phyloP scores from a whole-genome alignment of 2,888 invertebrate genomes.

The Apocheima hispidaria region DNA sequence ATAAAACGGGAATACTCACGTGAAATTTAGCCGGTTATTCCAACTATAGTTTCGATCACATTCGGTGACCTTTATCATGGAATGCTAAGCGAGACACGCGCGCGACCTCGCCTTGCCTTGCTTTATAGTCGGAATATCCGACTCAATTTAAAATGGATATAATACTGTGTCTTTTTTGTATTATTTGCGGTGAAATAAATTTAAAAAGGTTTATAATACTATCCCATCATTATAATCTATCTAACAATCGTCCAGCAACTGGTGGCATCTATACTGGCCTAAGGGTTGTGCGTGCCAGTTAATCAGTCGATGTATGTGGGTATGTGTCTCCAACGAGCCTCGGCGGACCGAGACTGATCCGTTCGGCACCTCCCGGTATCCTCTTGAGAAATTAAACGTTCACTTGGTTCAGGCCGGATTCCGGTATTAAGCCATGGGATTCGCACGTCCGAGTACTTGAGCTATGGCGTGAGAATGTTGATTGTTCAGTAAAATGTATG shows the following conservation, averaged over 20 bases:
- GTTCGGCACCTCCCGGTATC: constrained; percentile 11
- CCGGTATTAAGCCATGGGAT: constrained; percentile 7
- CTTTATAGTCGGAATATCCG: too few species aligned
- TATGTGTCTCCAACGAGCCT: constrained; percentile 26
- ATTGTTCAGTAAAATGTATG: not conserved
- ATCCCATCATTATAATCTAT: not conserved
- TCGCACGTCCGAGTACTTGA: constrained; percentile 10
- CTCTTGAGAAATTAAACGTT: constrained; percentile 38
- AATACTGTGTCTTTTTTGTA: too few species aligned
- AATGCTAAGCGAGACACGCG: too few species aligned
- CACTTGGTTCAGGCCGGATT: constrained; percentile 7
- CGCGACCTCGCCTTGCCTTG: too few species aligned
- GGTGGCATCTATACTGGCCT: constrained; percentile 10
- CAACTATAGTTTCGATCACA: too few species aligned
- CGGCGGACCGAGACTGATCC: constrained; percentile 30
- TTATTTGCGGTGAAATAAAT: too few species aligned
- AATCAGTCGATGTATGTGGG: constrained; percentile 39
- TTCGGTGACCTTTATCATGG: too few species aligned
- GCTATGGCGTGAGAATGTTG: not conserved
- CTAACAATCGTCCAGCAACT: not conserved
- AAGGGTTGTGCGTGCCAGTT: constrained; percentile 29
- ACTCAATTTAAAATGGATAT: too few species aligned
- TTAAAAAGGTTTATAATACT: not conserved
- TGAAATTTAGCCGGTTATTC: too few species aligned
- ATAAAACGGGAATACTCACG: too few species aligned